Evolutionary conservation across 2,888 invertebrate genomes (phyloP).

Genomic region (Tiliacea aurago): DNA sequence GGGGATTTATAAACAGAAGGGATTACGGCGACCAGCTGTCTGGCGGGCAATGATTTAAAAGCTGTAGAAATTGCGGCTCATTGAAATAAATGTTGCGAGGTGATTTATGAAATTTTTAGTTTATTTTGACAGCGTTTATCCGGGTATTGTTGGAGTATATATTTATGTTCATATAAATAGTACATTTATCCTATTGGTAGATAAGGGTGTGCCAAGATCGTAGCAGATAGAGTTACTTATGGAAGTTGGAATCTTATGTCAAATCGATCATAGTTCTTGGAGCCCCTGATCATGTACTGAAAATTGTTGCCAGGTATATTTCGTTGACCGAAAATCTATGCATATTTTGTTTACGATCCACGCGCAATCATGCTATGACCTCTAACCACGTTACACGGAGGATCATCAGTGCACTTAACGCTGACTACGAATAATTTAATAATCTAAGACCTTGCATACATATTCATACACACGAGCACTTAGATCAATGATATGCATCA

Average conservation of each 20-base stretch:
- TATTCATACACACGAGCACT: conserved; percentile 55
- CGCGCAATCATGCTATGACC: conserved; percentile 2
- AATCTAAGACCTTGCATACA: conserved; percentile 52
- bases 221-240: conserved; percentile 1
- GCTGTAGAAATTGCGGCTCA: conserved; percentile 57
- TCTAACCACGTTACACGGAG: conserved; percentile 19
- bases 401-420: conserved; percentile 18
- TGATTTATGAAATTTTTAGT: conserved; percentile 58
- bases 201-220: conserved; percentile 40
- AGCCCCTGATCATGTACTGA: background rate
- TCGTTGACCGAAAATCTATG: background rate
- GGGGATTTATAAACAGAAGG: conserved; percentile 68
- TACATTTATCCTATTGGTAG: conserved; percentile 18
- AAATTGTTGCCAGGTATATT: background rate
- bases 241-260: background rate
- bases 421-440: conserved; percentile 47
- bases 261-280: background rate
- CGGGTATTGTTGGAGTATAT: conserved; percentile 47
- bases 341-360: too few relatives aligned
- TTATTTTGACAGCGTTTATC: conserved; percentile 52
- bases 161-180: conserved; percentile 50
- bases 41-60: conserved; percentile 64
- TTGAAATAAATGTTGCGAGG: conserved; percentile 51
- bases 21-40: conserved; percentile 66
- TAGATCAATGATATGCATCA: conserved; percentile 60